Conservation (phyloP, 2,888 invertebrate species). For the Drosophila subsilvestris region DNA sequence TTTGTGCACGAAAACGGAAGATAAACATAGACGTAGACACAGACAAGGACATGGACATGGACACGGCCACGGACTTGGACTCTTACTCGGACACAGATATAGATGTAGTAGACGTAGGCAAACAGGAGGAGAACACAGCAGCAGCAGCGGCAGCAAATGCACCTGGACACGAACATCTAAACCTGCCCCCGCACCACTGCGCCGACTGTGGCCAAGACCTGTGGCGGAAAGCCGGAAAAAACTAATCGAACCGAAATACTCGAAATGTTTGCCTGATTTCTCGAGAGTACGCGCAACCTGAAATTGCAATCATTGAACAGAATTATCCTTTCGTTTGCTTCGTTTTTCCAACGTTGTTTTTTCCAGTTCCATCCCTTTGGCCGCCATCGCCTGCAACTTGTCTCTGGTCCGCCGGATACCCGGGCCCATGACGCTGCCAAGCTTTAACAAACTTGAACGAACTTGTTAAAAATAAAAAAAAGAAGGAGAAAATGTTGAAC, state of each 20-base stretch:
- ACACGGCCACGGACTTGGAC: constrained; percentile 22
- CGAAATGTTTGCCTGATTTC: constrained; percentile 69
- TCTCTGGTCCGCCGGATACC: constrained; percentile 16
- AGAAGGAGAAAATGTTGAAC: constrained; percentile 1
- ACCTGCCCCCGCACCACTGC: constrained; percentile 31
- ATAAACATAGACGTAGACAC: constrained; percentile 40
- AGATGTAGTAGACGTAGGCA: constrained; percentile 30
- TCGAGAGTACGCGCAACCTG: constrained; percentile 66
- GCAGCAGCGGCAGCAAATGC: constrained; percentile 12
- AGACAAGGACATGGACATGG: constrained; percentile 34
- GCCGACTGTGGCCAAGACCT: constrained; percentile 25
- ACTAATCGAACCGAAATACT: constrained; percentile 72
- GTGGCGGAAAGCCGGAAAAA: constrained; percentile 50
- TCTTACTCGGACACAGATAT: constrained; percentile 13
- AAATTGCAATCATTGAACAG: constrained; percentile 61
- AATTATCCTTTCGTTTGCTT: constrained; percentile 39
- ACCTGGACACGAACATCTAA: constrained; percentile 22
- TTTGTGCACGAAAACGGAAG: constrained; percentile 56
- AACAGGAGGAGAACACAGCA: constrained; percentile 47
- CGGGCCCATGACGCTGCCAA: constrained; percentile 7
- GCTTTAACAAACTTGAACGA: constrained; percentile 40
- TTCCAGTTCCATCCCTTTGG: constrained; percentile 1
- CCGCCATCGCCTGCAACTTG: background rate
- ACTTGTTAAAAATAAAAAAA: constrained; percentile 25
- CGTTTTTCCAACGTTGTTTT: constrained; percentile 26